Conservation (phyloP, 2,797 vertebrate genomes). For the Sebastes nivosus region DNA sequence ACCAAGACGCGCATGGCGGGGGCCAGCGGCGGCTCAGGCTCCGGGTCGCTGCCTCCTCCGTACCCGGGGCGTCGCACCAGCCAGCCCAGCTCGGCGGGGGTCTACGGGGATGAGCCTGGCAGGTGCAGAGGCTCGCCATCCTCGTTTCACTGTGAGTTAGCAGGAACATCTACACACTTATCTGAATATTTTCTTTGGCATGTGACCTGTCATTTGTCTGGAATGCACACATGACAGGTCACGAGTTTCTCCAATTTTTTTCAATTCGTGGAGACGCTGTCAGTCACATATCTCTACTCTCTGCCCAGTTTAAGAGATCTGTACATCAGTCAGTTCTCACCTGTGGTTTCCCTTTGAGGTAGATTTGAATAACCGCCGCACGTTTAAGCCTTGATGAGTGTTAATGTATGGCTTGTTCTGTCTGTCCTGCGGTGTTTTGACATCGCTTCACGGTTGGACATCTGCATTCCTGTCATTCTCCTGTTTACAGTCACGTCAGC, state of each 20-base stretch:
- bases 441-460: constrained; percentile 14
- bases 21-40: constrained; percentile 72
- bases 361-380: not conserved
- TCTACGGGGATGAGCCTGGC: constrained; percentile 75
- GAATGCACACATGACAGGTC: constrained; percentile 4
- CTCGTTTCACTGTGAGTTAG: constrained; percentile 91
- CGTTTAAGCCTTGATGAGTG: not conserved
- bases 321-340: not conserved
- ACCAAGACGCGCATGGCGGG: constrained; percentile 90
- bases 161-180: not conserved
- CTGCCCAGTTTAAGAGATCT: not conserved
- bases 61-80: constrained; percentile 82
- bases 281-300: not conserved
- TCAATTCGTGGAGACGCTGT: not conserved
- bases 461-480: constrained; percentile 74
- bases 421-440: constrained; percentile 3
- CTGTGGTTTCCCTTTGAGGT: not conserved
- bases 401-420: not conserved
- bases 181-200: not conserved
- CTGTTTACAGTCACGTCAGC: constrained; percentile 54
- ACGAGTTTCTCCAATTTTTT: not conserved
- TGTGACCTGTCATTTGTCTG: not conserved
- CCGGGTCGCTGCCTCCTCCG: constrained; percentile 77
- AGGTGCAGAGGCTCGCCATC: constrained; percentile 84
- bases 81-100: constrained; percentile 64